Percentiles rank a stretch among this genome's conserved stretches.
Conservation (phyloP, 2,888 invertebrate genomes). For the Chaitophorus viminalis region DNA sequence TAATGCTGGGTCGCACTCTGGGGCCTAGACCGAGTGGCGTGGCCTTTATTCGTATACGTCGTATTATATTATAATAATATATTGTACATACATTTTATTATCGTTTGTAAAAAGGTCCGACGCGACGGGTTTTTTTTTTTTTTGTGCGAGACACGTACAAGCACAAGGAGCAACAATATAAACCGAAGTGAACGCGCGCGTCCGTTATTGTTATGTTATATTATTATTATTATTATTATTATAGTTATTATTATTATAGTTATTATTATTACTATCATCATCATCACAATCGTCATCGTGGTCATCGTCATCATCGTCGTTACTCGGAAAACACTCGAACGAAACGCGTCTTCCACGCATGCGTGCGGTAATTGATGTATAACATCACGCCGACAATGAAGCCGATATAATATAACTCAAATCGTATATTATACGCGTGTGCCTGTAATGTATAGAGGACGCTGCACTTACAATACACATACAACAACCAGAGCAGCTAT, state of each 20-base stretch:
- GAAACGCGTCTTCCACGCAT: not conserved
- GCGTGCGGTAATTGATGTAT: too few relatives aligned
- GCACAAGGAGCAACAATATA: not conserved
- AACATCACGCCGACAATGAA: too few relatives aligned
- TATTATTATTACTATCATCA: not conserved
- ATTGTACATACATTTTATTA: too few relatives aligned
- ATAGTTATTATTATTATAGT: not conserved
- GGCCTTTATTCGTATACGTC: not conserved
- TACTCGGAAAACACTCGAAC: not conserved
- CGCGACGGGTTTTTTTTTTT: conserved; percentile 46
- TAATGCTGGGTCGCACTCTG: not conserved
- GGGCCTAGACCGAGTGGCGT: conserved; percentile 27
- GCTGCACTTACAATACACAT: too few relatives aligned
- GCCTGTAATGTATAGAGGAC: too few relatives aligned
- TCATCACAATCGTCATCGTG: not conserved
- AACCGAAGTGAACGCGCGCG: not conserved
- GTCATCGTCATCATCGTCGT: not conserved
- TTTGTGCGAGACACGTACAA: conserved; percentile 35
- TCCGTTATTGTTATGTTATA: not conserved
- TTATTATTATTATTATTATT: not conserved
- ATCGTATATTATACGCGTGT: too few relatives aligned
- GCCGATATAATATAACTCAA: too few relatives aligned
- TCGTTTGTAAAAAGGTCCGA: conserved; percentile 33
- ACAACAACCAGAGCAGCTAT: too few relatives aligned
- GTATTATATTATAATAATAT: not conserved